Conservation (phyloP, 2,113 vertebrate genomes). For the Sisor rabdophorus region DNA sequence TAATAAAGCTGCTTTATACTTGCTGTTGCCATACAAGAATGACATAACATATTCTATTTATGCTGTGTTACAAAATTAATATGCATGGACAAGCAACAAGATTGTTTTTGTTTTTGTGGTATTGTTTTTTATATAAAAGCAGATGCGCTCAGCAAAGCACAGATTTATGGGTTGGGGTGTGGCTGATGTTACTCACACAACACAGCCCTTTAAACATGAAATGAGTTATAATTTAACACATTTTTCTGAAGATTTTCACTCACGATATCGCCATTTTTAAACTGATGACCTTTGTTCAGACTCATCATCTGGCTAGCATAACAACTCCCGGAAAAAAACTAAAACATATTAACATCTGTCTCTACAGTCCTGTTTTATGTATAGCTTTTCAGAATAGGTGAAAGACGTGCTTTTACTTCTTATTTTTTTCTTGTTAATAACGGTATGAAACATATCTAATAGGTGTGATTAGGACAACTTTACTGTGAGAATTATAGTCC, state of each 20-base stretch:
- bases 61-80: background rate
- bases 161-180: background rate
- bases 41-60: background rate
- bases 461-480: background rate
- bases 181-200: slow-evolving; percentile 3
- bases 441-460: slow-evolving; percentile 8
- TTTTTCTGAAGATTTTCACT: background rate
- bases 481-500: too few species aligned
- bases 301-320: background rate
- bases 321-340: background rate
- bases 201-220: background rate
- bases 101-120: too few species aligned
- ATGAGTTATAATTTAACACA: background rate
- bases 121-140: background rate
- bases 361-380: slow-evolving; percentile 7
- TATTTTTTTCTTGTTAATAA: background rate
- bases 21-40: background rate
- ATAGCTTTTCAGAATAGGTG: background rate
- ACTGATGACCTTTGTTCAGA: slow-evolving; percentile 9
- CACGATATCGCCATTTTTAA: background rate
- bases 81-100: background rate
- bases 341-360: background rate
- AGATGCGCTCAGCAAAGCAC: slow-evolving; percentile 4
- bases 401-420: background rate
- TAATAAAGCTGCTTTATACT: too few species aligned